Evolutionary conservation across 1,140 invertebrate genomes (phyloP).

Genomic region (Polypedilum vanderplanki): DNA sequence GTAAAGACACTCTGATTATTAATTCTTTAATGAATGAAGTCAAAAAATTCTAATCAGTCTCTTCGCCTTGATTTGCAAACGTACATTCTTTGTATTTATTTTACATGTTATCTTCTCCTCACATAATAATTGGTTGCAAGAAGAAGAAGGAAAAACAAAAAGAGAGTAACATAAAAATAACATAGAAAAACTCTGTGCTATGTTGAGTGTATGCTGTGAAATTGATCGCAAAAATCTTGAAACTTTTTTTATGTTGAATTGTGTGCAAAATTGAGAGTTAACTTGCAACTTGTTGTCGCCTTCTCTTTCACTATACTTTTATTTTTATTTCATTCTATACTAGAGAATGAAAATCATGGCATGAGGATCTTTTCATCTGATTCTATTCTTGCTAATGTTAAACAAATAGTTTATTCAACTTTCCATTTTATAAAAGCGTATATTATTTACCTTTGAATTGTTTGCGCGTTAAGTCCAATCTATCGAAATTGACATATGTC

Average conservation of each 20-base stretch:
- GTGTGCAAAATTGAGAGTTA: slow-evolving; percentile 5
- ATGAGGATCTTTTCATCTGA: background rate
- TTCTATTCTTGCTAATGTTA: background rate
- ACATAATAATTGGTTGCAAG: slow-evolving; percentile 7
- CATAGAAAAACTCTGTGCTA: background rate
- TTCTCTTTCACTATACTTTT: background rate
- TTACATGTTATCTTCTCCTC: background rate
- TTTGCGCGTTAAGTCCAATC: too few relatives aligned
- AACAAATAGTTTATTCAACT: too few relatives aligned
- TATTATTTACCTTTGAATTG: too few relatives aligned
- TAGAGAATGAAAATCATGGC: background rate
- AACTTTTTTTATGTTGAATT: slow-evolving; percentile 20
- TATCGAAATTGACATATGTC: too few relatives aligned
- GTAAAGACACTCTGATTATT: too few relatives aligned
- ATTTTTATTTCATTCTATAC: too few relatives aligned
- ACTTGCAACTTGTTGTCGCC: background rate
- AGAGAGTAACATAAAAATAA: background rate
- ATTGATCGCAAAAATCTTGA: slow-evolving; percentile 4
- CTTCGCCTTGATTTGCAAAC: too few relatives aligned
- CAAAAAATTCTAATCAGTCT: too few relatives aligned
- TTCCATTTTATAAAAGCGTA: too few relatives aligned
- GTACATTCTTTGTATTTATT: background rate
- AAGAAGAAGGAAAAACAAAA: background rate
- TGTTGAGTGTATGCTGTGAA: background rate
- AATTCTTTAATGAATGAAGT: too few relatives aligned